A percentile compares a stretch with the other conserved stretches of the same genome.
phyloP scores from a whole-genome alignment of 2,113 vertebrate genomes.

The Delphinapterus leucas region DNA sequence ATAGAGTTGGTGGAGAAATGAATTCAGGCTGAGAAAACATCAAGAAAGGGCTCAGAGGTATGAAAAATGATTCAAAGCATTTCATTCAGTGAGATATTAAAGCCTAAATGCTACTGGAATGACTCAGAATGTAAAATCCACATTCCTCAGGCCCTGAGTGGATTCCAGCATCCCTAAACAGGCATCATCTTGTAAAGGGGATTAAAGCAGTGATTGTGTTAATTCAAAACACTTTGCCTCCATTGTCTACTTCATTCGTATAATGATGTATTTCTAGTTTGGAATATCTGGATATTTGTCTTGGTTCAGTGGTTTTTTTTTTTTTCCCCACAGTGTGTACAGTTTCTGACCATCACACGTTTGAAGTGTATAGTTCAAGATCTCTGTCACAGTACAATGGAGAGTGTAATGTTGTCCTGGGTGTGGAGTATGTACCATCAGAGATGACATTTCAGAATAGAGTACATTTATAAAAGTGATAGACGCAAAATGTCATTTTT shows the following conservation, averaged over 20 bases:
- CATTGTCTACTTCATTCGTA: background rate
- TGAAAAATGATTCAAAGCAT: background rate
- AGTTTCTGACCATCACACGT: constrained; percentile 20
- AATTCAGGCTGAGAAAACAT: background rate
- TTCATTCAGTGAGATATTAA: background rate
- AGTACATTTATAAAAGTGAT: constrained; percentile 43
- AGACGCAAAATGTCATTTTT: constrained; percentile 1
- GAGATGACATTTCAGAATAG: constrained; percentile 13
- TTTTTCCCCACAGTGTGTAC: background rate
- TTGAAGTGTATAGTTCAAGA: constrained; percentile 28
- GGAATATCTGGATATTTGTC: background rate
- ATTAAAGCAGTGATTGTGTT: background rate
- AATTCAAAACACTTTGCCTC: background rate
- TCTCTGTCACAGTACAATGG: background rate
- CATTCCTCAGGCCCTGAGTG: background rate
- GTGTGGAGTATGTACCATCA: background rate
- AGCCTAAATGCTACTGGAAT: background rate
- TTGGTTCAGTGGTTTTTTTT: background rate
- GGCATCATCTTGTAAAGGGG: background rate
- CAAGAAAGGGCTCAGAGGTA: background rate
- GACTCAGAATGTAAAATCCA: background rate
- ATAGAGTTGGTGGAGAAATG: background rate
- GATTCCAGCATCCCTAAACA: background rate
- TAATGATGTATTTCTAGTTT: background rate
- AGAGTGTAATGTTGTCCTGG: constrained; percentile 24